Evolutionary conservation across 2,113 vertebrate genomes (phyloP).

Genomic region (Sula dactylatra): DNA sequence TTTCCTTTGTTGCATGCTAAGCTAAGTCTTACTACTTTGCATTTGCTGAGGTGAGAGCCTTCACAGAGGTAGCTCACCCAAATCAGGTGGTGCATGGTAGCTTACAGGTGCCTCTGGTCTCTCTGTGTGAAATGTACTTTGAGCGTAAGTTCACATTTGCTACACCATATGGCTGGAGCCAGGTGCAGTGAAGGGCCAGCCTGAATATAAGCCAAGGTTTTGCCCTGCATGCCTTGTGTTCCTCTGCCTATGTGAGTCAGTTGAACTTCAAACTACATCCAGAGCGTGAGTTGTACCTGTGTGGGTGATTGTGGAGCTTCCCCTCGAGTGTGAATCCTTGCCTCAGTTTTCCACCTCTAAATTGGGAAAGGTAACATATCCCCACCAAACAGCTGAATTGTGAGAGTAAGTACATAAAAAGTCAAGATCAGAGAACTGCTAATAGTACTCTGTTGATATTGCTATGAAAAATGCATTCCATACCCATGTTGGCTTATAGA

Average conservation of each 20-base stretch:
- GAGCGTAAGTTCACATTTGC: neutral
- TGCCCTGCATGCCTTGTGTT: neutral
- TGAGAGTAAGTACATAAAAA: neutral
- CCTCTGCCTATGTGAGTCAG: neutral
- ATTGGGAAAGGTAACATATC: neutral
- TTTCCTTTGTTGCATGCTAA: neutral
- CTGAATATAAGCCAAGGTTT: neutral
- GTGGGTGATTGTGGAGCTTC: neutral
- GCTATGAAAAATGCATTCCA: neutral
- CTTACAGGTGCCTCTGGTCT: neutral
- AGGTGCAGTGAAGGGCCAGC: neutral
- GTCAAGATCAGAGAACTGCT: neutral
- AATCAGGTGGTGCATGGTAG: fast-evolving
- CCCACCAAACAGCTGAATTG: neutral
- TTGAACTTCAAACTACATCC: neutral
- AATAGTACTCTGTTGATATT: neutral
- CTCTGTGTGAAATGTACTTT: neutral
- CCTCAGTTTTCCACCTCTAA: neutral
- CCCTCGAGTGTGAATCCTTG: neutral
- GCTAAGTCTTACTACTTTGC: neutral
- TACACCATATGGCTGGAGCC: neutral
- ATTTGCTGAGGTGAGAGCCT: neutral
- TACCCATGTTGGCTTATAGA: neutral
- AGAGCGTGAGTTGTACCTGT: neutral
- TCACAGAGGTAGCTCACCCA: neutral